Base-by-base conservation (phyloP, 2,888 invertebrate species). In the Arctia plantaginis region DNA sequence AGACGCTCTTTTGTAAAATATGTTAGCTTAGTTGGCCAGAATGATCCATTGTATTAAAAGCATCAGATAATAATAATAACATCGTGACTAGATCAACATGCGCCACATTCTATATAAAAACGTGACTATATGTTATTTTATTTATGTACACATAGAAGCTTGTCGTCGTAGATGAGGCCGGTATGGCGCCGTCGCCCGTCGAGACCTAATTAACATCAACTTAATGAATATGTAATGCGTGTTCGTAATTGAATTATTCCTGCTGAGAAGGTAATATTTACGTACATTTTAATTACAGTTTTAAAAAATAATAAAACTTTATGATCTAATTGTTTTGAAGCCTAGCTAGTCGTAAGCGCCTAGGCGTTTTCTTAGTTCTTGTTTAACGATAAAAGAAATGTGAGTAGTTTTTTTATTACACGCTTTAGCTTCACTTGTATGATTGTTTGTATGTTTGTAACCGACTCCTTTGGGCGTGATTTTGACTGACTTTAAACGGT, bases 151-250 rank as follows among this genome's bases (percentile, higher is more conserved):
- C 62, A 69, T 77, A 75, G 66, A 33, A 55, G 70, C 74, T 62
- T 69, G 55, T 65, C 78, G 72, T 73, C 64, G 68, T 71, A 64
- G 68, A 71, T 76, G 70, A 39, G 30, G 69, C 66, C 71, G 59
- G 76, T 44, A 76, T 66, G 79, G 82, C 73, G 39, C 35, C 70
- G 41, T 62, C 70, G 41, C 59, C 70, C 80, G 81, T 75, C 71
- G 80, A 85, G 79, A 82, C 85, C 83, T 90, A 89, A 90, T 91
- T 91, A 91, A 85, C 89, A 88, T 88, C 80, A 82, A 86, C 79
- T 86, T 91, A 89, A 90, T 91, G 91, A 91, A 91, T 90, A 91
- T 90, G 91, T 90, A 90, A 90, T 88, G 88, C 85, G 84, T 84
- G 82, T 84, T 82, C 81, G 78, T 89, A 88, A 90, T 89, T 90